Evolutionary conservation across 92 coral and sea anemone genomes (phyloP), one percentile per base, ranked within the genome.

Genomic region (Epizoanthus scotinus): DNA sequence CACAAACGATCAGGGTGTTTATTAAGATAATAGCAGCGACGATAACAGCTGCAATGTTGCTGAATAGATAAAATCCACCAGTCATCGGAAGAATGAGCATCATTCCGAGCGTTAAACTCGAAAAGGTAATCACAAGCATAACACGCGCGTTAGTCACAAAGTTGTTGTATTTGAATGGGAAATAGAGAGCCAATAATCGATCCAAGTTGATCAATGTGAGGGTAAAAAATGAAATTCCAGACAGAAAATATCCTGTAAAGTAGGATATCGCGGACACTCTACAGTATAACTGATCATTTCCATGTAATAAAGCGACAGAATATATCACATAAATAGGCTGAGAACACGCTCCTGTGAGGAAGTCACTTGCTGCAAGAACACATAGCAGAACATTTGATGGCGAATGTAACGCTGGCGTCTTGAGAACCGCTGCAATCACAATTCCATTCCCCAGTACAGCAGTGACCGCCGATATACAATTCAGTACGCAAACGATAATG

Each of bases 281-380:
- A 28, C 68, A 63, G 36, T 63, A 25, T 40, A 21, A 12, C 29
- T 63, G 29, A 63, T 21, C 25, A 14, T 27, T 28, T 14, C 68
- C 68, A 12, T 63, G 25, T 10, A 63, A 27, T 5, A 63, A 63
- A 29, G 68, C 68, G 28, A 63, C 29, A 2, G 18, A 8, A 10
- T 20, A 63, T 29, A 25, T 63, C 68, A 22, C 68, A 63, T 24
- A 63, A 63, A 63, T 42, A 24, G 68, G 68, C 15, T 63, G 68
- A 25, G 68, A 28, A 3, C 9, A 25, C 6, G 38, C 38, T 28
- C 68, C 68, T 5, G 68, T 63, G 68, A 63, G 17, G 12, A 63
- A 21, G 17, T 63, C 68, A 63, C 68, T 63, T 3, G 28, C 42
- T 20, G 68, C 68, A 63, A 63, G 68, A 63, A 34, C 9, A 63